Evolutionary conservation across 2,888 invertebrate species (phyloP), one percentile per base, ranked within the genome.

Genomic region (Plutella xylostella): DNA sequence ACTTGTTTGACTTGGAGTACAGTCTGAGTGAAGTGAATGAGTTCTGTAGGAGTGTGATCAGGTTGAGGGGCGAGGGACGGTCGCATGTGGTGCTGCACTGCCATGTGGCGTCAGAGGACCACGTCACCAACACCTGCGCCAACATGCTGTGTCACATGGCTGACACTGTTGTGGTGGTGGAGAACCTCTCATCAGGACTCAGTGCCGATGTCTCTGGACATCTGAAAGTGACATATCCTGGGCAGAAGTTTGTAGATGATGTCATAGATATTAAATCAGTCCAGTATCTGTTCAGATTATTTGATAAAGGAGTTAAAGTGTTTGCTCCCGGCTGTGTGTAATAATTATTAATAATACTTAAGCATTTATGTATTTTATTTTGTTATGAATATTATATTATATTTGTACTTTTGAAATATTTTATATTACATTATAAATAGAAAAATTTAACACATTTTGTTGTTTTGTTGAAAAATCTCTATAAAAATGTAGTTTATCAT

Each of bases 151-250:
- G 85, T 50, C 88, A 91, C 63, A 77, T 87, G 58, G 86, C 90
- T 3, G 84, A 90, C 55, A 77, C 90, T 7, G 72, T 87, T 38
- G 72, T 92, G 17, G 87, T 86, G 50, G 86, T 91, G 7, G 85
- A 88, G 44, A 87, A 88, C 31, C 68, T 93, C n/a, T 86, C 86
- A 55, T 91, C 92, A 18, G 93, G 93, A 2, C 82, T 86, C 55
- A 92, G 92, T 59, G 84, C 84, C 12, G 91, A 92, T 70, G 89
- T 92, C 1, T 90, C 92, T 20, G 93, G 93, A 9, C 82, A 86
- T 55, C 62, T 91, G 50, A 87, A 78, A 47, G 72, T 93, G 35
- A 75, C 78, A 49, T 77, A 74, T 59, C 65, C 72, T 2, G 66
- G 67, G 4, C 52, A 57, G n/a, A 78, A 75, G 51, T 82, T 68